phyloP scores from a whole-genome alignment of 2,113 vertebrate species.

The Corvus hawaiiensis region DNA sequence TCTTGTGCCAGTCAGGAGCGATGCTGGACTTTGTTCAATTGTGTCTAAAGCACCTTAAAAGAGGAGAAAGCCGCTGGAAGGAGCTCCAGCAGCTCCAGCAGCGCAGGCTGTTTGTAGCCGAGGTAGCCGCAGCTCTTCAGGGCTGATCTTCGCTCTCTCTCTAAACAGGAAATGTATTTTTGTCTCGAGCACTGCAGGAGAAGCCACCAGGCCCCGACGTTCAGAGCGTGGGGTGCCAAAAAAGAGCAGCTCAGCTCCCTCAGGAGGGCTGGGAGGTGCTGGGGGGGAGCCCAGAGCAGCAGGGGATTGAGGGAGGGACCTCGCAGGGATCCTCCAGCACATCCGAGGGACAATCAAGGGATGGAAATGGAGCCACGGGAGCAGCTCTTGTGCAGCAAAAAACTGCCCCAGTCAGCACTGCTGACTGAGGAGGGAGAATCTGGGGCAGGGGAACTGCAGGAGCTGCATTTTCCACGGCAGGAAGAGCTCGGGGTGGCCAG shows the following conservation, averaged over 20 bases:
- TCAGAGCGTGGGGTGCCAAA: not conserved
- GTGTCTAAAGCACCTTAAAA: not conserved
- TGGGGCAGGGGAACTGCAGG: not conserved
- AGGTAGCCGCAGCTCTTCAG: not conserved
- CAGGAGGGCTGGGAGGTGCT: rapidly evolving
- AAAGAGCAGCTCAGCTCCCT: not conserved
- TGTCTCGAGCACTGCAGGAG: not conserved
- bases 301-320: not conserved
- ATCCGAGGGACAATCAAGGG: not conserved
- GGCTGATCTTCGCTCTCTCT: not conserved
- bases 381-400: no score
- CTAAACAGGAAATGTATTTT: slow-evolving; percentile 55
- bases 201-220: not conserved
- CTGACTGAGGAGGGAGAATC: no score
- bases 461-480: rapidly evolving
- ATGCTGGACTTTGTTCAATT: not conserved
- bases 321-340: not conserved
- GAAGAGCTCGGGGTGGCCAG: not conserved
- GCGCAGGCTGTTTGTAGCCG: not conserved
- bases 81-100: not conserved
- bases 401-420: no score
- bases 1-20: rapidly evolving
- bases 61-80: not conserved
- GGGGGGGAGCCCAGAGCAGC: not conserved
- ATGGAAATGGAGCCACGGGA: rapidly evolving